Evolutionary conservation across 2,888 invertebrate species (phyloP).

Genomic region (Trissolcus japonicus): DNA sequence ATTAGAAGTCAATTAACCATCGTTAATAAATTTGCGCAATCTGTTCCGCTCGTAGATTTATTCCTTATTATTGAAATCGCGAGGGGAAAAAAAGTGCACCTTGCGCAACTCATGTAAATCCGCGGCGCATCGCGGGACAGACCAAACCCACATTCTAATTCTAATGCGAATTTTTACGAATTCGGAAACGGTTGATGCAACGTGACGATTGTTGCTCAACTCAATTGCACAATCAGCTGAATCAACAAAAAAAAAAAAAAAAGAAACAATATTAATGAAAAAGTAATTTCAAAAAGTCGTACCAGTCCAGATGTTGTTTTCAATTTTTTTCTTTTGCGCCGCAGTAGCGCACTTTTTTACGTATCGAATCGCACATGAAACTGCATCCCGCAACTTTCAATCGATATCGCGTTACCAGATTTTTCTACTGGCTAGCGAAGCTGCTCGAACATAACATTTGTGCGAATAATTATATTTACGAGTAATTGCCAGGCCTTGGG

Average conservation of each 20-base stretch:
- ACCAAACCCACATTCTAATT: slow-evolving; percentile 30
- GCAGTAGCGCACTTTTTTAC: background rate
- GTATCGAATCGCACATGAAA: background rate
- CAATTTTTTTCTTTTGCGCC: background rate
- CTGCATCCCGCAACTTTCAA: background rate
- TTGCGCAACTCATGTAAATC: slow-evolving; percentile 28
- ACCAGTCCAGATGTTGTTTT: background rate
- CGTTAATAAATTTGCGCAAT: slow-evolving; percentile 19
- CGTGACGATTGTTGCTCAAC: slow-evolving; percentile 28
- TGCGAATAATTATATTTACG: background rate
- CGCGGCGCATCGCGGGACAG: slow-evolving; percentile 22
- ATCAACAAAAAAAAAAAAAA: too few species aligned
- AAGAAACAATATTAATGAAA: too few species aligned
- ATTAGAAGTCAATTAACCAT: slow-evolving; percentile 14
- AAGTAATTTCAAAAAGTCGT: background rate
- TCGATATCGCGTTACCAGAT: slow-evolving; percentile 1
- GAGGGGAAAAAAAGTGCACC: slow-evolving; percentile 1
- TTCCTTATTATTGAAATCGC: slow-evolving; percentile 1
- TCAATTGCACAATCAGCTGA: background rate
- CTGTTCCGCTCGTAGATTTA: background rate
- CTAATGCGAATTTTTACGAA: slow-evolving; percentile 33
- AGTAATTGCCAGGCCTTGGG: background rate
- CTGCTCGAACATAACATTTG: background rate
- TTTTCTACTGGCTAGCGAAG: background rate
- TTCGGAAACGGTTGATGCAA: slow-evolving; percentile 32